Percentiles rank a stretch among this genome's conserved stretches.
Conservation (phyloP, 2,113 vertebrate genomes). For the Phalacrocorax brasilianus region DNA sequence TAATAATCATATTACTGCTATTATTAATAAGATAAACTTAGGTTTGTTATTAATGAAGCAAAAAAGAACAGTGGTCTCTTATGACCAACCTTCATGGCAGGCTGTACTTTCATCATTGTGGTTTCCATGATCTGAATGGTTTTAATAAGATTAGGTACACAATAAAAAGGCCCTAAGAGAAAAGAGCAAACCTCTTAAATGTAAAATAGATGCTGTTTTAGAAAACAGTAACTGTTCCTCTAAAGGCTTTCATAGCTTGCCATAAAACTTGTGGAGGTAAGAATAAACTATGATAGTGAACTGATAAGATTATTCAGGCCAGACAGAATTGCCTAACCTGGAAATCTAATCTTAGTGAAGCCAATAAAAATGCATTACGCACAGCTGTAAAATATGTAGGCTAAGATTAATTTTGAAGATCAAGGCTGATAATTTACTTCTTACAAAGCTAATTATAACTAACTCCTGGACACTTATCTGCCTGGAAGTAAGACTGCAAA, state of each 20-base stretch:
- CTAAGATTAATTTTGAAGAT: background rate
- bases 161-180: background rate
- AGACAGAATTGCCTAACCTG: background rate
- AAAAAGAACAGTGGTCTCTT: background rate
- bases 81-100: background rate
- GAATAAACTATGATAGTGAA: background rate
- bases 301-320: background rate
- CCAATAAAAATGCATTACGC: background rate
- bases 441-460: background rate
- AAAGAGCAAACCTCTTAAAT: background rate
- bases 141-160: conserved; percentile 7
- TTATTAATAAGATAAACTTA: background rate
- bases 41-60: background rate
- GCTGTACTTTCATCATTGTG: background rate
- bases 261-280: background rate
- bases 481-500: background rate
- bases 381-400: background rate
- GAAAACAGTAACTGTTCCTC: background rate
- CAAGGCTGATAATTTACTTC: background rate
- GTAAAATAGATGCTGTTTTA: background rate
- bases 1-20: background rate
- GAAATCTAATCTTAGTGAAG: background rate
- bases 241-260: background rate
- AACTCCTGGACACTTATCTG: background rate
- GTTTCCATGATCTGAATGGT: background rate